Evolutionary conservation across 2,113 vertebrate species (phyloP), one percentile per base, ranked within the genome.

Genomic region (Pardalotus punctatus): DNA sequence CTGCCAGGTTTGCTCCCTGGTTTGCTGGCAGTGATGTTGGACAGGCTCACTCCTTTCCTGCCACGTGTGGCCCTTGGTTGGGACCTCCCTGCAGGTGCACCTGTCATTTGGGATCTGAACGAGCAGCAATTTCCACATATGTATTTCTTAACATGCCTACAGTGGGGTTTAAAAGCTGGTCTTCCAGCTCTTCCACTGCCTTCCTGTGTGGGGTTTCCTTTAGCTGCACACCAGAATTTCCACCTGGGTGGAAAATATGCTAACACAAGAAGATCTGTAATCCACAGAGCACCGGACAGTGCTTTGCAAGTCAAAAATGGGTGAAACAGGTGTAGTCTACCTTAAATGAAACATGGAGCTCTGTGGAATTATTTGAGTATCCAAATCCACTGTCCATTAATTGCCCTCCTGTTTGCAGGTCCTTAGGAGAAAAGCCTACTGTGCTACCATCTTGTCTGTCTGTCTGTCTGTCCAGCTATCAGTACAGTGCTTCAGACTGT

Each of bases 241-340:
- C 21, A 35, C 28, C 50, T 60, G 17, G 19, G 38, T 80, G 42
- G 60, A 57, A 60, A 31, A 38, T 31, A 57, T 70, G 11, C 12
- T 17, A 11, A 15, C 3, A 1, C 18, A 27, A 42, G n/a, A 33
- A 66, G n/a, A 35, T 43, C 14, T n/a, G 20, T 64, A 27, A 60
- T 23, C 40, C 10, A 4, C 2, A 15, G 64, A 60, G 45, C 24
- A 3, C 28, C 8, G 4, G 43, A 4, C 2, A 6, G 69, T 7
- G 45, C 36, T 89, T 71, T 67, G 1, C 29, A 51, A 85, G 35
- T 64, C 53, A 76, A 40, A 81, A 91, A 79, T 33, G 21, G n/a
- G 5, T 11, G 5, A 57, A 43, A 38, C 4, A 21, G 17, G 7
- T 51, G 29, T 62, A 8, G 50, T 24, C 60, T 62, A 51, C 27